Evolutionary conservation across 30 jellyfish, hydroid and myxozoan genomes (phyloP).

Genomic region (Morbakka virulenta): DNA sequence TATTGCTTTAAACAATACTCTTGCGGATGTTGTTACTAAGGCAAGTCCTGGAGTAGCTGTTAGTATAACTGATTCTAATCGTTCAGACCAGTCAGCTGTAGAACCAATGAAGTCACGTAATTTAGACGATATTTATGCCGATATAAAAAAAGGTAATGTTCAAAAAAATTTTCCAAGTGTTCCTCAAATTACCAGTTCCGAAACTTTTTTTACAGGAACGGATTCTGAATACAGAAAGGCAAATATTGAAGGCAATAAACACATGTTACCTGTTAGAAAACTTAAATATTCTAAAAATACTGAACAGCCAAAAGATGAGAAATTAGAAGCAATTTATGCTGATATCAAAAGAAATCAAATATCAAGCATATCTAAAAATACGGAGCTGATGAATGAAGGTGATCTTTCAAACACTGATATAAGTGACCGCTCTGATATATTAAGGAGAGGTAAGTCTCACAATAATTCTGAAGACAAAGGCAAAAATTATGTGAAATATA

Average conservation of each 20-base stretch:
- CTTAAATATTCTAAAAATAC: background rate
- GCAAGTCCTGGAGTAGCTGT: conserved; percentile 93
- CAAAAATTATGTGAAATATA: too few relatives aligned
- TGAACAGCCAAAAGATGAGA: background rate
- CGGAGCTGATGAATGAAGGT: background rate
- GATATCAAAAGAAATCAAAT: background rate
- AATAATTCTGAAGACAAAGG: too few relatives aligned
- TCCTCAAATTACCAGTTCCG: too few relatives aligned
- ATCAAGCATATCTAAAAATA: background rate
- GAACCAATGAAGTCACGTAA: background rate
- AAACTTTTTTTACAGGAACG: background rate
- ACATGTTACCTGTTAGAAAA: background rate
- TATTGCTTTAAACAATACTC: conserved; percentile 64
- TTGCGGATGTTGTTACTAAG: conserved; percentile 69
- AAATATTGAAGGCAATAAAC: background rate
- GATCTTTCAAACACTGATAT: background rate
- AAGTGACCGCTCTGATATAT: background rate
- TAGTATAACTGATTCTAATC: conserved; percentile 55
- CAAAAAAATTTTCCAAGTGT: conserved; percentile 34
- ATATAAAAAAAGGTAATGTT: conserved; percentile 44
- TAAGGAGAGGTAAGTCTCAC: background rate
- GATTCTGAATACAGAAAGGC: background rate
- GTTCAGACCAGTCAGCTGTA: conserved; percentile 9
- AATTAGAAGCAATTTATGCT: background rate
- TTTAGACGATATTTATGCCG: conserved; percentile 72